Percentiles rank a stretch among this genome's conserved stretches.
Conservation (phyloP, 2,888 invertebrate genomes). For the Portevinia maculata region DNA sequence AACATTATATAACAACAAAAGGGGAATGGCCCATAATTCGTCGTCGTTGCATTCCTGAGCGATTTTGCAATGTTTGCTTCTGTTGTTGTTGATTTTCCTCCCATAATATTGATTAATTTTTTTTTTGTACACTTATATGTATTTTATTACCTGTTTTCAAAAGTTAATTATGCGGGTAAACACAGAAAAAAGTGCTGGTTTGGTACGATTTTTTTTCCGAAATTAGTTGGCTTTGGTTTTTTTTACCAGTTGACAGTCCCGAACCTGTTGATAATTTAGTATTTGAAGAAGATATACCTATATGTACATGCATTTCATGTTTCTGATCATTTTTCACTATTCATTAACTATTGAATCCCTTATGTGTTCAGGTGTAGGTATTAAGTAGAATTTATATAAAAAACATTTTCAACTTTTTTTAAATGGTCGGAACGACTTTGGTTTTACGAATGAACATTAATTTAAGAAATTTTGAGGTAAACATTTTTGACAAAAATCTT, state of each 20-base stretch:
- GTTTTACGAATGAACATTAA: no score
- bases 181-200: constrained; percentile 37
- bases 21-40: constrained; percentile 65
- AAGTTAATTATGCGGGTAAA: constrained; percentile 72
- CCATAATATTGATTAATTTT: constrained; percentile 68
- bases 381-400: no score
- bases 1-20: constrained; percentile 68
- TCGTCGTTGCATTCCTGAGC: constrained; percentile 66
- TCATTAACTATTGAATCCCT: constrained; percentile 34
- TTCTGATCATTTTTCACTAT: constrained; percentile 7
- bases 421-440: no score
- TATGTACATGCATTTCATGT: background rate
- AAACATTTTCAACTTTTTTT: no score
- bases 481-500: no score
- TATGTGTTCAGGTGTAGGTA: constrained; percentile 48
- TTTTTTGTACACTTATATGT: constrained; percentile 27
- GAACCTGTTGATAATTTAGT: constrained; percentile 24
- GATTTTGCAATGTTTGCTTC: constrained; percentile 51
- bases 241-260: background rate
- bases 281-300: no score
- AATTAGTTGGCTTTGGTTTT: constrained; percentile 8
- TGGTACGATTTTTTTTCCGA: background rate
- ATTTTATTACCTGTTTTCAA: constrained; percentile 63
- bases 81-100: constrained; percentile 41
- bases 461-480: no score